Evolutionary conservation across 2,797 vertebrate genomes (phyloP).

Genomic region (Pogonophryne albipinna): DNA sequence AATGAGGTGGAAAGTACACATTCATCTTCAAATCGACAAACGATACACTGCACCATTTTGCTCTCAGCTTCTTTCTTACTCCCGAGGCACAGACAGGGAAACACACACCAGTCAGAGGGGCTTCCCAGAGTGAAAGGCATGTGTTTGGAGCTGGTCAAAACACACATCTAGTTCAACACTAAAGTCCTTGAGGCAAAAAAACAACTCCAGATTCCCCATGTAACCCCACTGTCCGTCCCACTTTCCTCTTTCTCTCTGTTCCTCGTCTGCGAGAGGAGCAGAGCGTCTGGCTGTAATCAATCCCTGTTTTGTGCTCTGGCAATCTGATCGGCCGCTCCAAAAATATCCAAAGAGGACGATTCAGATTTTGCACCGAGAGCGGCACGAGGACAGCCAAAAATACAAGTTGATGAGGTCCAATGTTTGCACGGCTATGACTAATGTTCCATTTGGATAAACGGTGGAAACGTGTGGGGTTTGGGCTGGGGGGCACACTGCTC

Average conservation of each 20-base stretch:
- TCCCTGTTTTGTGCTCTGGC: constrained; percentile 58
- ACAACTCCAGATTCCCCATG: constrained; percentile 36
- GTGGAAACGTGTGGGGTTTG: constrained; percentile 16
- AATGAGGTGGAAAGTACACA: neutral
- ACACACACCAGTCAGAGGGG: constrained; percentile 28
- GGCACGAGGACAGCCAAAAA: constrained; percentile 20
- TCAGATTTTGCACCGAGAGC: constrained; percentile 47
- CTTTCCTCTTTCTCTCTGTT: constrained; percentile 30
- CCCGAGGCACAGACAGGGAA: no score
- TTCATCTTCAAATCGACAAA: neutral
- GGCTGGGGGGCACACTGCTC: neutral
- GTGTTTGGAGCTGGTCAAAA: constrained; percentile 64
- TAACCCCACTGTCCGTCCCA: constrained; percentile 37
- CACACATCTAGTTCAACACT: constrained; percentile 61
- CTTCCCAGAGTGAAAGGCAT: constrained; percentile 46
- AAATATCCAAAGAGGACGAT: constrained; percentile 45
- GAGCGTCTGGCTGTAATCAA: constrained; percentile 64
- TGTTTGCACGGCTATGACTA: constrained; percentile 53
- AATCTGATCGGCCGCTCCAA: constrained; percentile 53
- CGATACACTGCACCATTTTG: neutral
- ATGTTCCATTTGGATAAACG: constrained; percentile 53
- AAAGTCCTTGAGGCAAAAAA: constrained; percentile 46
- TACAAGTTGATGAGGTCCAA: constrained; percentile 42
- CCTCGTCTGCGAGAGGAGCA: constrained; percentile 36
- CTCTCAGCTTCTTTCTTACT: neutral